A percentile compares a stretch with the other conserved stretches of the same genome.
phyloP scores from a whole-genome alignment of 2,888 invertebrate genomes.

The Amphipyra tragopoginis region DNA sequence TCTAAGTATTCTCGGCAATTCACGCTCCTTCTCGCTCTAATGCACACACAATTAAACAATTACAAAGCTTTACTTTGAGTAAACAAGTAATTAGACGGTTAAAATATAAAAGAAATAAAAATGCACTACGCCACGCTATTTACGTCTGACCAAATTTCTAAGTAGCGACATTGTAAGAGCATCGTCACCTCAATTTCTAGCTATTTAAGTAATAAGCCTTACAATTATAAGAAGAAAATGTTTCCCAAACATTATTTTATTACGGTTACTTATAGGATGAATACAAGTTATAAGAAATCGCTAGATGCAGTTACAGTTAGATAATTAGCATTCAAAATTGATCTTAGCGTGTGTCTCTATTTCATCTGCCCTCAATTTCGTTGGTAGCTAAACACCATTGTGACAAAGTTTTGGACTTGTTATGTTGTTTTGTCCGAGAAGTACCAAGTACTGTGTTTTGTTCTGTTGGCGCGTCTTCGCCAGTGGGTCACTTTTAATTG shows the following conservation, averaged over 20 bases:
- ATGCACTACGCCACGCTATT: constrained; percentile 33
- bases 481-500: constrained; percentile 88
- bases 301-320: constrained; percentile 65
- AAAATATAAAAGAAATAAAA: constrained; percentile 35
- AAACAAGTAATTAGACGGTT: constrained; percentile 51
- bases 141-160: constrained; percentile 47
- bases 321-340: constrained; percentile 64
- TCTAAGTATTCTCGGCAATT: constrained; percentile 38
- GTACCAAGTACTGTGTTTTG: constrained; percentile 66
- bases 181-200: constrained; percentile 55
- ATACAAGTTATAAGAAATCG: constrained; percentile 48
- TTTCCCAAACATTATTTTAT: no score
- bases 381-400: constrained; percentile 55
- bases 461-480: constrained; percentile 64
- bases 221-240: constrained; percentile 31
- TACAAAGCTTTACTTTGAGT: constrained; percentile 41
- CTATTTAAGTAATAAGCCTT: constrained; percentile 43
- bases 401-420: constrained; percentile 65
- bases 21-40: constrained; percentile 32
- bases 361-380: constrained; percentile 60
- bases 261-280: constrained; percentile 20
- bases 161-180: constrained; percentile 52
- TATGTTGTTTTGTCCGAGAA: constrained; percentile 60
- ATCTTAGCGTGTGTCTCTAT: constrained; percentile 56
- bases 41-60: constrained; percentile 41